Conservation (phyloP, 2,113 vertebrate genomes). For the Suricata suricatta region DNA sequence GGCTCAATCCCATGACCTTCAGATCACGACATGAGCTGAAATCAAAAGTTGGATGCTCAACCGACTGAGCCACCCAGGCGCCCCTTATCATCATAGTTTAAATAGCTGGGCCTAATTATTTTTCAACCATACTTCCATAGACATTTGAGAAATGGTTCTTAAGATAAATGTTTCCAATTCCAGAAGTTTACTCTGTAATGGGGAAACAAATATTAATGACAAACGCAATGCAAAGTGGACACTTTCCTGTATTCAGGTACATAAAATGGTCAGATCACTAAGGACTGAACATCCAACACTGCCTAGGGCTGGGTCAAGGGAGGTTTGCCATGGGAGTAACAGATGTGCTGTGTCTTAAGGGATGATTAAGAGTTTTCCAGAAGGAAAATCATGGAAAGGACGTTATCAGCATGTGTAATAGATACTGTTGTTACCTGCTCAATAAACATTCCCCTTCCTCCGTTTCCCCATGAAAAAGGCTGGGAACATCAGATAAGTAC, state of each 20-base stretch:
- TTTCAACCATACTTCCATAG: not conserved
- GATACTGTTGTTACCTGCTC: not conserved
- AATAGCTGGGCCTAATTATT: conserved; percentile 1
- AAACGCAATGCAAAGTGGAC: not conserved
- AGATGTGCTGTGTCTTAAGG: not conserved
- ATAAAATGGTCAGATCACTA: not conserved
- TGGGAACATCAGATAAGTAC: not conserved
- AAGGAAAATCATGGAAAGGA: not conserved
- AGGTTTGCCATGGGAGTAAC: not conserved
- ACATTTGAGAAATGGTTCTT: not conserved
- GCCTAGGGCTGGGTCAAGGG: not conserved
- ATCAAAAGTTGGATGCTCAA: no score
- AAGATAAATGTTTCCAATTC: not conserved
- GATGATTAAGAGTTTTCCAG: not conserved
- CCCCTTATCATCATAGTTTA: not conserved
- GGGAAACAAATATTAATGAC: not conserved
- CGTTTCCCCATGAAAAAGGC: not conserved
- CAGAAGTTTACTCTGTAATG: not conserved
- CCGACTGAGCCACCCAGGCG: no score
- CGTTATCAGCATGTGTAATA: not conserved
- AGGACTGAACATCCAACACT: not conserved
- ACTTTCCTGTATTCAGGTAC: not conserved
- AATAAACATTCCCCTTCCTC: not conserved
- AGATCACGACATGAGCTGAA: no score
- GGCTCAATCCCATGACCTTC: no score